These are phyloP conservation scores for Phylloscopus trochiloides DNA, from an alignment of 2,113 vertebrate species.

Conservation along the genomic window DNA sequence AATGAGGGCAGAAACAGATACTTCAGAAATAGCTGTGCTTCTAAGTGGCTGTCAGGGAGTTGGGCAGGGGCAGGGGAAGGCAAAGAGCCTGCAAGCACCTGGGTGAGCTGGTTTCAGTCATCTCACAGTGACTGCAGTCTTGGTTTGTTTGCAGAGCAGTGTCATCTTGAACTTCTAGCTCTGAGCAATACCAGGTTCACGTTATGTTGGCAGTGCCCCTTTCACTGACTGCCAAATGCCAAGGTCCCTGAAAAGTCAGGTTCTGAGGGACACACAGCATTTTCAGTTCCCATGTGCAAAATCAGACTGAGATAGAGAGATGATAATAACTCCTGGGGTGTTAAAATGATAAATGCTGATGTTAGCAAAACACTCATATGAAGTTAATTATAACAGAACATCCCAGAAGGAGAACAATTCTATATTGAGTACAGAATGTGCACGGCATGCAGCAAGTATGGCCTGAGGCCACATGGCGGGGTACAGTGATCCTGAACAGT, in stretches of 20 bases:
- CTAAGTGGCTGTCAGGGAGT: not conserved
- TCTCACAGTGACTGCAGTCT: not conserved
- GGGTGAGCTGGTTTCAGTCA: not conserved
- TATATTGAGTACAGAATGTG: slow-evolving; percentile 30
- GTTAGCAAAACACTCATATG: not conserved
- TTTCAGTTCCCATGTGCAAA: not conserved
- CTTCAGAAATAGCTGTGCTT: rapidly evolving
- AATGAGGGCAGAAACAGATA: not conserved
- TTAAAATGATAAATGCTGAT: slow-evolving; percentile 27
- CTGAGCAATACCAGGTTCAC: not conserved
- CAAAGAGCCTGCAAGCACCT: not conserved
- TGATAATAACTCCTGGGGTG: not conserved
- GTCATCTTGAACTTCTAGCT: not conserved
- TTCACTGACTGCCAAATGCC: not conserved
- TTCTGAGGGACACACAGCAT: not conserved
- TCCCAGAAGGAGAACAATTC: slow-evolving; percentile 46
- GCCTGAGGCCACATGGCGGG: not conserved
- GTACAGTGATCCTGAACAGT: not conserved
- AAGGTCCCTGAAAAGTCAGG: not conserved
- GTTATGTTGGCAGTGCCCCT: not conserved
- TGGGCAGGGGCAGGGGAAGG: not conserved
- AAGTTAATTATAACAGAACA: slow-evolving; percentile 49
- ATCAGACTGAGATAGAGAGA: not conserved
- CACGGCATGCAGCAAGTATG: not conserved
- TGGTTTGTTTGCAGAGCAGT: not conserved